Conservation (phyloP, 2,888 invertebrate species). For the Lypha dubia region DNA sequence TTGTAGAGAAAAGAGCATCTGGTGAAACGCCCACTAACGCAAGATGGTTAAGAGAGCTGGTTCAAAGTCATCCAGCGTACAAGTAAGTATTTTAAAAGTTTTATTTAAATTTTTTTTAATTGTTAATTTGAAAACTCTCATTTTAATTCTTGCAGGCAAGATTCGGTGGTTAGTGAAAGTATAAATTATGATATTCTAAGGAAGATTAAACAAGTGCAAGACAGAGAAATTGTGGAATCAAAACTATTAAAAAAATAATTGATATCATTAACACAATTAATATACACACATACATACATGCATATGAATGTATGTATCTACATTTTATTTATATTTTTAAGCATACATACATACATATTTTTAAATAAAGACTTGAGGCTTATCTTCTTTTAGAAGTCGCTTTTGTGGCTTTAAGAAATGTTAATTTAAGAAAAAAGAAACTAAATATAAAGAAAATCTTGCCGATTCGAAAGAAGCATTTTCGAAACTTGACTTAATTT, state of each 20-base stretch:
- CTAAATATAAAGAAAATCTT: too few species aligned
- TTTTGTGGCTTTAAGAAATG: neutral
- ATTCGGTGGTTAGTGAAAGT: slow-evolving; percentile 93
- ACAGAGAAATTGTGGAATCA: slow-evolving; percentile 88
- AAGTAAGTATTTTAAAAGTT: slow-evolving; percentile 87
- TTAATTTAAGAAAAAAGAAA: too few species aligned
- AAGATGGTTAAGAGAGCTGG: slow-evolving; percentile 96
- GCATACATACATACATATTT: neutral
- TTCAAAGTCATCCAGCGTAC: slow-evolving; percentile 94
- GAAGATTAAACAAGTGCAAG: slow-evolving; percentile 89
- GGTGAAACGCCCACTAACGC: slow-evolving; percentile 97
- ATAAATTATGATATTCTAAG: slow-evolving; percentile 96
- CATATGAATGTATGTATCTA: neutral
- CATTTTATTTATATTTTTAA: neutral
- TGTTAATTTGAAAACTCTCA: slow-evolving; percentile 74
- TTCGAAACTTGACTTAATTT: too few species aligned
- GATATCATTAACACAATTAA: slow-evolving; percentile 3
- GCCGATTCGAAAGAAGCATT: too few species aligned
- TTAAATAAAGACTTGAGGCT: slow-evolving; percentile 37
- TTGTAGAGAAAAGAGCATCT: slow-evolving; percentile 93
- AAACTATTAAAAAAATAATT: slow-evolving; percentile 15
- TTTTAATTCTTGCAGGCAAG: slow-evolving; percentile 85
- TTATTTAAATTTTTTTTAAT: too few species aligned
- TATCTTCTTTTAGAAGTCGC: neutral
- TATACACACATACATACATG: neutral